A percentile compares a stretch with the other conserved stretches of the same genome.
phyloP scores from a whole-genome alignment of 2,797 vertebrate species.

The Emys orbicularis region DNA sequence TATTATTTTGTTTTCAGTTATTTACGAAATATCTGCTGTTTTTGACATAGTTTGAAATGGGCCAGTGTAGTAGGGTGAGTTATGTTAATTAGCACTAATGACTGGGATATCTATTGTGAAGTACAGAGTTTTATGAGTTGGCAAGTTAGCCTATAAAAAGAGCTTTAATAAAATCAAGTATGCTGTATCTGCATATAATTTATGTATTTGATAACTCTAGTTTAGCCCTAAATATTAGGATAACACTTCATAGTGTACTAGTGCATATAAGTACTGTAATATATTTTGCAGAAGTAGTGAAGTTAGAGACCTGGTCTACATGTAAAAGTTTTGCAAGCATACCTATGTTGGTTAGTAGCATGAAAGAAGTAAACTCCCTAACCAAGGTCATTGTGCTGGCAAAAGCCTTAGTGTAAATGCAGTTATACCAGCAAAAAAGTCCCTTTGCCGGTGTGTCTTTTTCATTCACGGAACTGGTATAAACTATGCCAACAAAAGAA shows the following conservation, averaged over 20 bases:
- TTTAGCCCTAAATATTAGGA: neutral
- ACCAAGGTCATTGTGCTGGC: too few relatives aligned
- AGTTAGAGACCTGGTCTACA: neutral
- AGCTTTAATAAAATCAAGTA: neutral
- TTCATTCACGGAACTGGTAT: neutral
- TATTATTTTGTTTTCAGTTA: neutral
- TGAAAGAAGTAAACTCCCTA: too few relatives aligned
- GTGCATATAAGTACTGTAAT: neutral
- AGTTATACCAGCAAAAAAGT: neutral
- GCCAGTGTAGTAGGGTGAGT: neutral
- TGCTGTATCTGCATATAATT: neutral
- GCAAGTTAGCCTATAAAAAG: neutral
- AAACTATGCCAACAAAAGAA: neutral
- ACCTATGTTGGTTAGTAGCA: too few relatives aligned
- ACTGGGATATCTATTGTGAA: neutral
- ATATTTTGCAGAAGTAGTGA: neutral
- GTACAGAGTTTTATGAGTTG: neutral
- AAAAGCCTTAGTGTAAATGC: neutral
- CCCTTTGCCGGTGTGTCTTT: too few relatives aligned
- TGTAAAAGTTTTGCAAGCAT: too few relatives aligned
- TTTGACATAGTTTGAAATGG: too few relatives aligned
- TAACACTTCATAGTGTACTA: neutral
- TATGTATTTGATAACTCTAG: neutral
- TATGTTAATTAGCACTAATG: neutral
- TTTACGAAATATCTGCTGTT: neutral